Base-by-base conservation (phyloP, 2,888 invertebrate genomes). In the Camptogramma bilineatum region DNA sequence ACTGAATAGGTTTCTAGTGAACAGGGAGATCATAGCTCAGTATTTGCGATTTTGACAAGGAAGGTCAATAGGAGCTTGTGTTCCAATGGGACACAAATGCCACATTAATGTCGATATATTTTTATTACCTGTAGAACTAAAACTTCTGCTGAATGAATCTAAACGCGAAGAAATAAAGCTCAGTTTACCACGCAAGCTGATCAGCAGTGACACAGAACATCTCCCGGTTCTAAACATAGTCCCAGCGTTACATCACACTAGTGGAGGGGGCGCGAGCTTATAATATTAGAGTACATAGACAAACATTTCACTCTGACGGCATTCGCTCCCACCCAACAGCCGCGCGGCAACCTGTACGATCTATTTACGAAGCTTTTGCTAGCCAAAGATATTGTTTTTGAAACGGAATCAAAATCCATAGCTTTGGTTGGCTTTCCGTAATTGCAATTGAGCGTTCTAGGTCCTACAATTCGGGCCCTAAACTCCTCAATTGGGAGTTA, bases 201-300 rank as follows among this genome's bases (percentile, higher is more conserved):
- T 42, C 39, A 0, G 31, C 39, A 64, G 60, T 48, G 64, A 52
- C 48, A 56, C 42, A 59, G 42, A 16, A 47, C 13, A 31, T 78
- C 84, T 81, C 78, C 76, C 76, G 74, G 68, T 65, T 76, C 92
- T 91, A 92, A 90, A 91, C 85, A 90, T 93, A 92, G 91, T 83
- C 73, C 82, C 79, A 79, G 83, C 83, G 85, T 92, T 93, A 93
- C 92, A 93, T 93, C 93, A 93, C 90, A 79, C 78, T 79, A 82
- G 89, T 88, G 87, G 88, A 83, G 90, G 90, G 92, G 91, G 86
- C 85, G 85, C 79, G 80, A 83, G 89, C 88, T 91, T 92, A 90
- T 91, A 92, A 93, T 93, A 93, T 93, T 90, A 91, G 91, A 91
- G 89, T 88, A 88, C 90, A 90, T 87, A 90, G 88, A 85, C 87